Base-by-base conservation (phyloP, 1,140 invertebrate genomes). In the Drosophila malerkotliana region DNA sequence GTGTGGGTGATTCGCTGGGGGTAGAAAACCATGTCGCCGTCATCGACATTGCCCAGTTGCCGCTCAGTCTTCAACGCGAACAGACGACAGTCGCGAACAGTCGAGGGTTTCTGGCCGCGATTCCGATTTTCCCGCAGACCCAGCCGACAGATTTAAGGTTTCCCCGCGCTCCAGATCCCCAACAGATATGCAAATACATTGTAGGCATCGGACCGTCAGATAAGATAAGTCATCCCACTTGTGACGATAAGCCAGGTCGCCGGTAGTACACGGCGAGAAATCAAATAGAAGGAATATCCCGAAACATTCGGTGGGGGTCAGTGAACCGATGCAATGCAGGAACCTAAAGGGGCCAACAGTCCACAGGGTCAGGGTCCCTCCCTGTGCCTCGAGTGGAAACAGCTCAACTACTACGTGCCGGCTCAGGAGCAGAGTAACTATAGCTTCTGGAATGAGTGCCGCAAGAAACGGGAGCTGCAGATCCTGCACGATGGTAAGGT, bases 381-480 rank as follows among this genome's bases (percentile, higher is more conserved):
- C 1, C 54, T 91, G 52, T 91, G 90, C 66, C 81, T 91, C 41
- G 90, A 91, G 48, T 91, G 90, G 90, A 91, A 91, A 52, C 76
- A 91, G 54, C 73, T 91, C 1, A 91, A 91, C 54, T 91, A 90
- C 54, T 82, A 75, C 63, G 90, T 91, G 48, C 90, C 90, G n/a
- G 80, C 90, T n/a, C 84, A 79, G 62, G 90, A 91, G 59, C 77
- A 91, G 51, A 90, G 72, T 56, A 91, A 91, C 47, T 91, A 88
- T 28, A 90, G 80, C 34, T 91, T 91, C 53, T 91, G 90, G 90
- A 80, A 90, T 21, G 83, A 82, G 48, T 91, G 90, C 59, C 90
- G 74, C 4, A 82, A 79, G 44, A 58, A 84, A 57, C 74, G 71
- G 7, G 90, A 91, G 51, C 26, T 85, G 9, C 69, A 62, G 0